These are phyloP conservation scores for Gnathonemus echidnorhynchus DNA, from an alignment of 2,113 vertebrate species.

Conservation along the genomic window DNA sequence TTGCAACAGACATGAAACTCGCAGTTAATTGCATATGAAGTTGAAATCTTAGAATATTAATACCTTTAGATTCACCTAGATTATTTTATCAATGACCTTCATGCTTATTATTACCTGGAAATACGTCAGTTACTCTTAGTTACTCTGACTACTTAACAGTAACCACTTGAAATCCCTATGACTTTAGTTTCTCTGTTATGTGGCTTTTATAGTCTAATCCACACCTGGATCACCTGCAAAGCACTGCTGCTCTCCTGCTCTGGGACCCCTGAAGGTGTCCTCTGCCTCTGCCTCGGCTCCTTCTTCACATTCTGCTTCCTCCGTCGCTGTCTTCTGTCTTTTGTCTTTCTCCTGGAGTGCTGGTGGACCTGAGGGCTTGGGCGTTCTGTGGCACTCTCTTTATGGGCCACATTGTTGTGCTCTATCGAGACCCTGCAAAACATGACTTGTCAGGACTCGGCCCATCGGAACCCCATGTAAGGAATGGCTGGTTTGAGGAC, in stretches of 20 bases:
- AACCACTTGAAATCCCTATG: not conserved
- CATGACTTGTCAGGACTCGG: not conserved
- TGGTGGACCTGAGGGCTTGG: not conserved
- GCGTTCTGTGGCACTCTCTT: not conserved
- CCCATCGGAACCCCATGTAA: not conserved
- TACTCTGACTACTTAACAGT: not conserved
- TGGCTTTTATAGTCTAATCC: not conserved
- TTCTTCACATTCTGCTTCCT: not conserved
- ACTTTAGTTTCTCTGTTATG: not conserved
- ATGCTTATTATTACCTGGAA: not conserved
- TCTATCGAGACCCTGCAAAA: not conserved
- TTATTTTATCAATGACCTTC: not conserved
- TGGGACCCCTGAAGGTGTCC: not conserved
- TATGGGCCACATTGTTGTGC: not conserved
- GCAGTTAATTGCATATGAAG: not conserved
- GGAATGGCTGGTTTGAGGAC: not conserved
- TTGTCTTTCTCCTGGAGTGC: not conserved
- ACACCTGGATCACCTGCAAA: not conserved
- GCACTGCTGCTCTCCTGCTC: conserved; percentile 21
- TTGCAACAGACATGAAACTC: not conserved
- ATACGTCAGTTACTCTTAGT: not conserved
- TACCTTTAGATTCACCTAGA: not conserved
- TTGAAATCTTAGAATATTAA: not conserved
- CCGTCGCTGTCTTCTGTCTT: not conserved
- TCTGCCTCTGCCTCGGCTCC: not conserved